phyloP scores from a whole-genome alignment of 1,140 invertebrate genomes.

The Apolygus lucorum region DNA sequence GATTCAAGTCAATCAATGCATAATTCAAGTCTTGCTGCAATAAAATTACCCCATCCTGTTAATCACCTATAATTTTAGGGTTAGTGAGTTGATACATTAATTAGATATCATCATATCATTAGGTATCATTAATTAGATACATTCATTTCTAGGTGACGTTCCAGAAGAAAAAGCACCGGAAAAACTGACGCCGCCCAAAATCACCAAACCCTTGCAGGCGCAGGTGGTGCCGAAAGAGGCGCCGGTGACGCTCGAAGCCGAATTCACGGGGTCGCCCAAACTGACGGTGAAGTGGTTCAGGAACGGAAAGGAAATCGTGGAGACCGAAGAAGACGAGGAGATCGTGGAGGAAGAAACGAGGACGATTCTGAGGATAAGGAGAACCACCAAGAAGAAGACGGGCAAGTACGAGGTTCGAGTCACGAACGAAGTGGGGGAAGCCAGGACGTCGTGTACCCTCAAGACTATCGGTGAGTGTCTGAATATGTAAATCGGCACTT shows the following conservation, averaged over 20 bases:
- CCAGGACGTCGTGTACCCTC: constrained; percentile 66
- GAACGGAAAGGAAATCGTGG: constrained; percentile 69
- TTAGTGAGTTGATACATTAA: no score
- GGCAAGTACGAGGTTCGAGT: constrained; percentile 79
- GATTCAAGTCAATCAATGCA: no score
- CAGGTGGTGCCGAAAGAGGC: constrained; percentile 50
- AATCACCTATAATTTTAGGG: no score
- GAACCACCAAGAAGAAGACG: constrained; percentile 60
- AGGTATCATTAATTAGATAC: no score
- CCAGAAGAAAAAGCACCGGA: constrained; percentile 14
- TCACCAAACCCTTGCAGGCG: constrained; percentile 57
- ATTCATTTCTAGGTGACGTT: constrained; percentile 20
- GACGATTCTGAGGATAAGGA: constrained; percentile 58
- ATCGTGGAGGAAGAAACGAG: constrained; percentile 55
- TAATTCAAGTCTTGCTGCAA: no score
- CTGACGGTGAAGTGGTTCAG: constrained; percentile 78
- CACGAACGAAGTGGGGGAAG: constrained; percentile 63
- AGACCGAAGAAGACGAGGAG: constrained; percentile 52
- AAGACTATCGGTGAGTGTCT: constrained; percentile 43
- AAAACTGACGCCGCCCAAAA: constrained; percentile 51
- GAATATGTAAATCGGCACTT: no score
- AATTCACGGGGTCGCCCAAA: constrained; percentile 59
- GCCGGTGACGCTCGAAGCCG: constrained; percentile 52
- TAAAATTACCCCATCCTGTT: no score
- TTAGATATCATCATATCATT: no score